phyloP scores from a whole-genome alignment of 2,797 vertebrate species.

The Vireo griseus region DNA sequence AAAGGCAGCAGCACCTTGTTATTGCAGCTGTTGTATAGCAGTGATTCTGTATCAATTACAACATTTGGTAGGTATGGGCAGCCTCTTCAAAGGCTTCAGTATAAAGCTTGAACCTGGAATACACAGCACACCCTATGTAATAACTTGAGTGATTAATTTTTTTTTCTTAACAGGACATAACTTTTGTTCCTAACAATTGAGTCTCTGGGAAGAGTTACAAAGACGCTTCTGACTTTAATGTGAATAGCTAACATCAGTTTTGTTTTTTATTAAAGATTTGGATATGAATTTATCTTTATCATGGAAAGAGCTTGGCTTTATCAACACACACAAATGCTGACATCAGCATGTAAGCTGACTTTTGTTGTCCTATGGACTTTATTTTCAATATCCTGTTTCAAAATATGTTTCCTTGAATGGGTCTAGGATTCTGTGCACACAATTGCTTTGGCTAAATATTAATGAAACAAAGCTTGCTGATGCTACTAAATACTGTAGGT shows the following conservation, averaged over 20 bases:
- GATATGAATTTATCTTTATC: constrained; percentile 79
- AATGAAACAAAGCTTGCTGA: constrained; percentile 51
- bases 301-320: constrained; percentile 74
- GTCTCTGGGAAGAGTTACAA: constrained; percentile 74
- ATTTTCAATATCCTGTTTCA: constrained; percentile 78
- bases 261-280: constrained; percentile 75
- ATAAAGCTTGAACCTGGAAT: constrained; percentile 78
- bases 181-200: constrained; percentile 82
- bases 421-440: constrained; percentile 29
- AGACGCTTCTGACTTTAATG: constrained; percentile 62
- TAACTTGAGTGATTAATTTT: constrained; percentile 81
- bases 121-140: constrained; percentile 76
- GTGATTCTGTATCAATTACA: constrained; percentile 92
- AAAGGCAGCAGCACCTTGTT: constrained; percentile 89
- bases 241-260: constrained; percentile 65
- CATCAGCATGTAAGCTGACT: constrained; percentile 67
- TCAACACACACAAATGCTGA: constrained; percentile 69
- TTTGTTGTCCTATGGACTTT: constrained; percentile 65
- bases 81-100: constrained; percentile 86
- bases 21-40: constrained; percentile 82
- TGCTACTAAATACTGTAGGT: background rate
- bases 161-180: constrained; percentile 77
- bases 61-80: constrained; percentile 77
- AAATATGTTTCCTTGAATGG: constrained; percentile 50
- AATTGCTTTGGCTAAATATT: constrained; percentile 46